A percentile compares a stretch with the other conserved stretches of the same genome.
Evolutionary conservation across 2,888 invertebrate species (phyloP).

Genomic region (Meganola albula): DNA sequence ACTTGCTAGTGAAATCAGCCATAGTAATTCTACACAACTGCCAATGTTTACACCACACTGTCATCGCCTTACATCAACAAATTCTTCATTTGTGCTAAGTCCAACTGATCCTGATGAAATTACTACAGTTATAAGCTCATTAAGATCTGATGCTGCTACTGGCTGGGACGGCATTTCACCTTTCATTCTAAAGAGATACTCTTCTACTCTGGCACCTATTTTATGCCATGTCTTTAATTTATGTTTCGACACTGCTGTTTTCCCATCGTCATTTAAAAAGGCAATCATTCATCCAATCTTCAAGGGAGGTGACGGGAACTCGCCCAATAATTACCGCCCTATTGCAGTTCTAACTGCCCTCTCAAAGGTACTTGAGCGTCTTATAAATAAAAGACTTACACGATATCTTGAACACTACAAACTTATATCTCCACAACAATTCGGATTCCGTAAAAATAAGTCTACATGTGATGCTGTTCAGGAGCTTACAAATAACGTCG

Average conservation of each 20-base stretch:
- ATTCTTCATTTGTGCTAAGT: not conserved
- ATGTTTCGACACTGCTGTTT: not conserved
- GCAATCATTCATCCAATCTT: slow-evolving; percentile 3
- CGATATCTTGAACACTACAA: not conserved
- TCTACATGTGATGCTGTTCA: not conserved
- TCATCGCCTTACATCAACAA: not conserved
- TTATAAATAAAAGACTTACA: not conserved
- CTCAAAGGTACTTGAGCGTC: no score
- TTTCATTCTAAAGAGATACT: not conserved
- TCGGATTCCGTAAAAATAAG: not conserved
- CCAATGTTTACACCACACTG: not conserved
- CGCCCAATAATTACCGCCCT: not conserved
- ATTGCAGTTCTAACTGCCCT: no score
- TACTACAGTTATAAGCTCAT: not conserved
- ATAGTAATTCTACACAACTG: not conserved
- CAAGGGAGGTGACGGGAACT: not conserved
- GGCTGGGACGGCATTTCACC: not conserved
- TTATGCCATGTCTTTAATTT: not conserved
- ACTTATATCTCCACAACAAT: not conserved
- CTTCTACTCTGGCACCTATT: not conserved
- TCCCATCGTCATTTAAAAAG: not conserved
- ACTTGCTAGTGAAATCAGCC: not conserved
- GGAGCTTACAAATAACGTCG: not conserved
- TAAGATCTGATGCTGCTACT: not conserved
- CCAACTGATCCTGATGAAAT: not conserved